Evolutionary conservation across 2,888 invertebrate genomes (phyloP).

Genomic region (Tinea pellionella): DNA sequence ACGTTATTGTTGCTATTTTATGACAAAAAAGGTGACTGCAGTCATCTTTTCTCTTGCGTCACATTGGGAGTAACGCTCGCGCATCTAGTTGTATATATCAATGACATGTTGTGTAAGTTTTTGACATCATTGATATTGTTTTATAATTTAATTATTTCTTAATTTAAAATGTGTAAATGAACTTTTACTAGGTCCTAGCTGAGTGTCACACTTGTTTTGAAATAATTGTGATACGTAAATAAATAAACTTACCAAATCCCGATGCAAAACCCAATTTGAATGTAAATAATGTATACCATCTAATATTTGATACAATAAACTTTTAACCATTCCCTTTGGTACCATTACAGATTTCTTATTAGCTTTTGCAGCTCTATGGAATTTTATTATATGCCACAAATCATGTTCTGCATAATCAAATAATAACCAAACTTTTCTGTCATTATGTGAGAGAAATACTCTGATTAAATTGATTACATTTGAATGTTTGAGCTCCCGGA

Average conservation of each 20-base stretch:
- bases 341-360: conserved; percentile 97
- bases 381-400: conserved; percentile 99
- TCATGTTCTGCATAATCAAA: conserved; percentile 99
- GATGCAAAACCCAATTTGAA: conserved; percentile 98
- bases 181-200: no score
- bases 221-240: no score
- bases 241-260: conserved; percentile 88
- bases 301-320: conserved; percentile 95
- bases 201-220: no score
- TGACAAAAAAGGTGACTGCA: no score
- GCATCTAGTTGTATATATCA: no score
- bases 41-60: no score
- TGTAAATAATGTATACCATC: conserved; percentile 99
- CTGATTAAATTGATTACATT: conserved; percentile 97
- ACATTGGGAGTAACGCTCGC: no score
- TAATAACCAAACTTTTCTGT: conserved; percentile 95
- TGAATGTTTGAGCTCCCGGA: conserved; percentile 94
- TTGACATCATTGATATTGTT: no score
- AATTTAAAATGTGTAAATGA: no score
- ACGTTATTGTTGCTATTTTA: no score
- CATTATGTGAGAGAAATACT: conserved; percentile 96
- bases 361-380: conserved; percentile 96
- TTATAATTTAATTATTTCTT: no score
- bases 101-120: no score
- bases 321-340: conserved; percentile 98